Evolutionary conservation across 2,113 vertebrate genomes (phyloP).

Genomic region (Naja naja): DNA sequence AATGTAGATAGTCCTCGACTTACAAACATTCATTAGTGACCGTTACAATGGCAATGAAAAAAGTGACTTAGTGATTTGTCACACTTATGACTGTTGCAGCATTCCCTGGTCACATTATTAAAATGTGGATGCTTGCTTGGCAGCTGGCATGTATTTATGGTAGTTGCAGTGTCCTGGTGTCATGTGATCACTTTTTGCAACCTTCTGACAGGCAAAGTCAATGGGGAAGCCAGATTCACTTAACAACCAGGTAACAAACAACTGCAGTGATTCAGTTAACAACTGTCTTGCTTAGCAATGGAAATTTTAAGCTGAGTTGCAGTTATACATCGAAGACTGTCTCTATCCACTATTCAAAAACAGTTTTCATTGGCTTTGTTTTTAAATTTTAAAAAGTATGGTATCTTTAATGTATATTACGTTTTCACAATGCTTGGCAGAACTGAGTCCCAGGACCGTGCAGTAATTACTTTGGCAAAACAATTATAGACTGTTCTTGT

Average conservation of each 20-base stretch:
- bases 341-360: background rate
- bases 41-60: background rate
- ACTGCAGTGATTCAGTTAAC: background rate
- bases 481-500: background rate
- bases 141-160: background rate
- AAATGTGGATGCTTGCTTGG: background rate
- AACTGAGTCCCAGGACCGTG: background rate
- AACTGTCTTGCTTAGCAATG: background rate
- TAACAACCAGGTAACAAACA: background rate
- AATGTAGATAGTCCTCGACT: background rate
- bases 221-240: background rate
- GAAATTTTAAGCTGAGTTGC: background rate
- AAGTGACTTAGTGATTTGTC: background rate
- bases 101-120: background rate
- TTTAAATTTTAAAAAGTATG: background rate
- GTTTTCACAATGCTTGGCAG: background rate
- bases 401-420: background rate
- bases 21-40: background rate
- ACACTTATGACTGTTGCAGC: background rate
- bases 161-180: background rate
- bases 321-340: background rate
- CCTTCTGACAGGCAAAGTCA: background rate
- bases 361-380: background rate
- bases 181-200: background rate
- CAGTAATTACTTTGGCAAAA: background rate